A percentile compares a stretch with the other conserved stretches of the same genome.
phyloP scores from a whole-genome alignment of 2,113 vertebrate species.

The Strigops habroptila region DNA sequence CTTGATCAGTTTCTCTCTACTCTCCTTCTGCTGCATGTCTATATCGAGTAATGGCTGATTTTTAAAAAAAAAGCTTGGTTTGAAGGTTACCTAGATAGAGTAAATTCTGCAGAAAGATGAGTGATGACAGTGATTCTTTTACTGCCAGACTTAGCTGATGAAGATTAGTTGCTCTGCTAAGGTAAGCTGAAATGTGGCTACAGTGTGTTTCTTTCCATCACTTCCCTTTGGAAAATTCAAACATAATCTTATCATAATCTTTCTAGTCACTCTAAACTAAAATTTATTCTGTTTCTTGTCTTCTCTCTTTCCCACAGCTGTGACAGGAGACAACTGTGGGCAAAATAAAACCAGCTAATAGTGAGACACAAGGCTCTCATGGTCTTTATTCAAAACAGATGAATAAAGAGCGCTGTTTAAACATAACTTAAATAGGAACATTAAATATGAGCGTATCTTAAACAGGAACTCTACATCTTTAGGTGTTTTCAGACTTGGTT shows the following conservation, averaged over 20 bases:
- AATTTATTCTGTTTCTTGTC: not conserved
- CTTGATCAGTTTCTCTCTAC: not conserved
- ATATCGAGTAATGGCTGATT: not conserved
- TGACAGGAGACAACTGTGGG: not conserved
- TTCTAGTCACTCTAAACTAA: not conserved
- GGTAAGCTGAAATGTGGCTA: not conserved
- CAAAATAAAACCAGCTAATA: not conserved
- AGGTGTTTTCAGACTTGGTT: not conserved
- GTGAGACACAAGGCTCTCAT: not conserved
- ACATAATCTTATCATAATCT: not conserved
- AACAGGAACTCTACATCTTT: not conserved
- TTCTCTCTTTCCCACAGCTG: not conserved
- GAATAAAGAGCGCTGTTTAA: not conserved
- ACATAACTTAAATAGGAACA: not conserved
- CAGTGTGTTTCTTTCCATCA: not conserved
- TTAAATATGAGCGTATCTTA: not conserved
- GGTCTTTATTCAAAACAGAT: not conserved
- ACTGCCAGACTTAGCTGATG: not conserved
- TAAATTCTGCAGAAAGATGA: slow-evolving; percentile 49
- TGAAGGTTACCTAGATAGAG: slow-evolving; percentile 44
- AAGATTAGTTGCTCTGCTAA: slow-evolving; percentile 17
- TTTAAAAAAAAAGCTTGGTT: not conserved
- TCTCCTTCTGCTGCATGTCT: not conserved
- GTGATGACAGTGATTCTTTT: not conserved
- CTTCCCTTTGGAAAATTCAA: not conserved